Base-by-base conservation (phyloP, 2,113 vertebrate species). In the Sebastes schlegelii region DNA sequence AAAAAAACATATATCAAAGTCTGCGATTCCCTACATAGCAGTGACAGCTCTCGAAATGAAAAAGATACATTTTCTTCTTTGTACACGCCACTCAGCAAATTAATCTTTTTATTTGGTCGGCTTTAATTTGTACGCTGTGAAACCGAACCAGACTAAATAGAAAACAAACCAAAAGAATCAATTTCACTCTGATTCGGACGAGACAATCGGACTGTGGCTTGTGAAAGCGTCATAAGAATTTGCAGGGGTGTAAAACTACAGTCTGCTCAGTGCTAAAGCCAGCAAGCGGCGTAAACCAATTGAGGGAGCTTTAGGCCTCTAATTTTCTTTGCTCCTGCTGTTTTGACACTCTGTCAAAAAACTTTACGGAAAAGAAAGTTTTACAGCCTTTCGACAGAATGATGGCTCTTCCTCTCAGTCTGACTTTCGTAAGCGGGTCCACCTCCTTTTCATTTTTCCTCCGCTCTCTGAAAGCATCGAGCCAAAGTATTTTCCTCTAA, bases 341-440 rank as follows among this genome's bases (percentile, higher is more conserved):
- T 60, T 66, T 19, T 55, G 69, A 61, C 46, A 48, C 40, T 57
- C 48, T 60, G 13, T 17, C 55, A 19, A 17, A 61, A 77, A 86
- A 57, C 21, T 46, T 82, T 46, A 3, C 55, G 34, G 5, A 34
- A 70, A 58, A 61, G 21, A 70, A 80, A 73, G 60, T 84, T 88
- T 82, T 83, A 76, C 65, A 90, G 74, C 43, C 84, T 87, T 80
- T 74, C 21, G 1, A 43, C 42, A 82, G n/a, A 76, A 4, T 58
- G 46, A 74, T 12, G 21, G 19, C 43, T 74, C 61, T 65, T 79
- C 54, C 71, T 69, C 69, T 40, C 34, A 40, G 40, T 71, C 46
- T 26, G 45, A 58, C 55, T 45, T n/a, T 4, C 58, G 42, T 69
- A 11, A 1, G 40, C 11, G 1, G 40, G 19, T 68, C 43, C 51